Conservation (phyloP, 2,113 vertebrate species). For the Gorilla gorilla region DNA sequence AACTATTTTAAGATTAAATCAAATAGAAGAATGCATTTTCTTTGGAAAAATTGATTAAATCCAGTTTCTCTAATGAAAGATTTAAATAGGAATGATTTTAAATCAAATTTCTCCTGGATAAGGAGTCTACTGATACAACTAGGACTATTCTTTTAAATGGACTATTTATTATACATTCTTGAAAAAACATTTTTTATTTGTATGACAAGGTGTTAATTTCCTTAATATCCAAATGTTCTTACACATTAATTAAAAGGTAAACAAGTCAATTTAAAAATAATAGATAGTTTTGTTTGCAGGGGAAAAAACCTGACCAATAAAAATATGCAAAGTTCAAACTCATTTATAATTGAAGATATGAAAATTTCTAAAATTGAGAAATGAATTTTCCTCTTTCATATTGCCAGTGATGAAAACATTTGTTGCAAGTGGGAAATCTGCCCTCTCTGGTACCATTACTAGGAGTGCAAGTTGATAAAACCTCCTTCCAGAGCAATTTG, state of each 20-base stretch:
- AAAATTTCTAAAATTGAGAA: constrained; percentile 16
- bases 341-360: constrained; percentile 1
- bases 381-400: constrained; percentile 26
- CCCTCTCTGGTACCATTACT: not conserved
- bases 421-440: not conserved
- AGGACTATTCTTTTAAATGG: constrained; percentile 31
- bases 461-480: constrained; percentile 34
- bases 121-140: constrained; percentile 40
- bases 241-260: constrained; percentile 19
- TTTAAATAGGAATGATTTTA: constrained; percentile 68
- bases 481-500: constrained; percentile 55
- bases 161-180: constrained; percentile 51
- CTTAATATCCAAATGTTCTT: constrained; percentile 36
- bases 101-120: constrained; percentile 55
- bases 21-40: constrained; percentile 55
- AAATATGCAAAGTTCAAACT: not conserved
- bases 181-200: constrained; percentile 35
- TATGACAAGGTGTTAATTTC: constrained; percentile 29
- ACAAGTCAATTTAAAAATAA: constrained; percentile 14
- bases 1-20: constrained; percentile 67
- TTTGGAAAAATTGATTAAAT: constrained; percentile 67
- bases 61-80: constrained; percentile 44
- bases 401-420: not conserved
- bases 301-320: not conserved
- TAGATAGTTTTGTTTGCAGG: not conserved